Percentiles rank a stretch among this genome's conserved stretches.
Evolutionary conservation across 2,888 invertebrate species (phyloP).

Genomic region (Arctia plantaginis): DNA sequence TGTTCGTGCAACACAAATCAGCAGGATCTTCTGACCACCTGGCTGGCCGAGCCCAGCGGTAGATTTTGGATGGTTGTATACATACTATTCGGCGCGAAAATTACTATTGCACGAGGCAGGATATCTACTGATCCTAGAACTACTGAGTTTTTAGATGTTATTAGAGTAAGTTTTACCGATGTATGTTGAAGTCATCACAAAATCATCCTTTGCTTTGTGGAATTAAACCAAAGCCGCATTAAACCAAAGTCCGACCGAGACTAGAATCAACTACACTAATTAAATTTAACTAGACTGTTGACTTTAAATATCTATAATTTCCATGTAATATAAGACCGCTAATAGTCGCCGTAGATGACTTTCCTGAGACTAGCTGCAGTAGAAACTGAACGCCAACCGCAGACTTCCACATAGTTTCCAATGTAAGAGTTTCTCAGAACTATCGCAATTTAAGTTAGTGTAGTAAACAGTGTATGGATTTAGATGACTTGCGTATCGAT

Average conservation of each 20-base stretch:
- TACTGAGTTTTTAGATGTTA: too few species aligned
- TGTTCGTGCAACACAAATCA: neutral
- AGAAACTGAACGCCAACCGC: neutral
- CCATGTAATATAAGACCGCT: neutral
- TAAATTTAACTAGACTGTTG: neutral
- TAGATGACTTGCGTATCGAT: neutral
- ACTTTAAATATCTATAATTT: neutral
- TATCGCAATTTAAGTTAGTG: conserved; percentile 23
- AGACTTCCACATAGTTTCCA: conserved; percentile 6
- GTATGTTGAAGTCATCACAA: too few species aligned
- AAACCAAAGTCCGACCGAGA: neutral
- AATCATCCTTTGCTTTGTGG: neutral
- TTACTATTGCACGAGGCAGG: too few species aligned
- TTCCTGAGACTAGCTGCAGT: conserved; percentile 15
- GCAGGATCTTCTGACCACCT: too few species aligned
- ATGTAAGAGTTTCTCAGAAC: conserved; percentile 4
- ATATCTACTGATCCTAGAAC: too few species aligned
- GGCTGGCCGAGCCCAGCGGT: too few species aligned
- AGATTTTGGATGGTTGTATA: too few species aligned
- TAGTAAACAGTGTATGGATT: neutral
- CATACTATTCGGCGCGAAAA: too few species aligned
- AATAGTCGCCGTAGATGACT: conserved; percentile 6
- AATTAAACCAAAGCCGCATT: neutral
- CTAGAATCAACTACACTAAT: neutral
- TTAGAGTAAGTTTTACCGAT: too few species aligned